These are phyloP conservation scores for Chrysomela aeneicollis DNA, from an alignment of 2,888 invertebrate genomes.

Conservation along the genomic window DNA sequence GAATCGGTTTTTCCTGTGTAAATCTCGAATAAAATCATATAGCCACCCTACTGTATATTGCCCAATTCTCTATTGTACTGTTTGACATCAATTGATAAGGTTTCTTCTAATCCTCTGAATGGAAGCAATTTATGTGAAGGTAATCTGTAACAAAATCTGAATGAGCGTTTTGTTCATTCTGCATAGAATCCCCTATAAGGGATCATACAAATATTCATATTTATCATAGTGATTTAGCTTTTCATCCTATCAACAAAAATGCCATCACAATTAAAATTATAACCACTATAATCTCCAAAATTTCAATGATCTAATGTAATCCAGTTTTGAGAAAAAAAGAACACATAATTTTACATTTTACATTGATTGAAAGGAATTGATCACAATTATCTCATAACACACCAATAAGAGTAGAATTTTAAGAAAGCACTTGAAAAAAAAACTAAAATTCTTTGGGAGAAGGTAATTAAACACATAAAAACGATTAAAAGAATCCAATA, in stretches of 20 bases:
- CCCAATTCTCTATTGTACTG: too few relatives aligned
- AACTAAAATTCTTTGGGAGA: too few relatives aligned
- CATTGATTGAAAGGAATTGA: too few relatives aligned
- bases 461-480: too few relatives aligned
- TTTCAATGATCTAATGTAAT: background rate
- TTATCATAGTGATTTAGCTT: background rate
- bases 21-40: background rate
- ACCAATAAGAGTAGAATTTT: too few relatives aligned
- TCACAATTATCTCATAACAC: too few relatives aligned
- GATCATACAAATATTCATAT: background rate
- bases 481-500: too few relatives aligned
- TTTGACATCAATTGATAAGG: too few relatives aligned
- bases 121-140: background rate
- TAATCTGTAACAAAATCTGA: background rate
- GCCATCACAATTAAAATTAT: background rate
- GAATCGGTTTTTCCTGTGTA: constrained; percentile 9
- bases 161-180: background rate
- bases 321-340: background rate
- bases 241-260: background rate
- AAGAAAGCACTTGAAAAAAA: too few relatives aligned
- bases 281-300: background rate
- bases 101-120: too few relatives aligned
- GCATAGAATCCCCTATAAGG: background rate
- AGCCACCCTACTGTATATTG: too few relatives aligned
- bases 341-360: too few relatives aligned